Conservation (phyloP, 2,113 vertebrate species). For the Hyperoodon ampullatus region DNA sequence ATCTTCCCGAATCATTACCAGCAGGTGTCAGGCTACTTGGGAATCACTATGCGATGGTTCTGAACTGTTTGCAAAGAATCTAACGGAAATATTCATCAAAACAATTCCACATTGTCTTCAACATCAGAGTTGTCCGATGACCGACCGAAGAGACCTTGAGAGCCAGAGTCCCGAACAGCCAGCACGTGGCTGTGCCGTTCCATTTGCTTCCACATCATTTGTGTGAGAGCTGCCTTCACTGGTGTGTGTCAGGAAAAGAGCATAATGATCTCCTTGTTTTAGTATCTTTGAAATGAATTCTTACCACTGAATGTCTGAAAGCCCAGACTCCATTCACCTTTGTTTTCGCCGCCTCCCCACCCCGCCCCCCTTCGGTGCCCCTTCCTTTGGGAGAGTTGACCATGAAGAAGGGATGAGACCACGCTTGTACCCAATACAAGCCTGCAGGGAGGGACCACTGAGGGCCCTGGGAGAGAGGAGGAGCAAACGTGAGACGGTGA, state of each 20-base stretch:
- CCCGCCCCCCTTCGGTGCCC: rapidly evolving
- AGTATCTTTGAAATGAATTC: neutral
- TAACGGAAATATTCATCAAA: neutral
- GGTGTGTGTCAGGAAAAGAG: neutral
- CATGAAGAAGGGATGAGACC: rapidly evolving
- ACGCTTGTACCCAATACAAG: rapidly evolving
- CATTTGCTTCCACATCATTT: rapidly evolving
- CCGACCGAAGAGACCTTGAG: neutral
- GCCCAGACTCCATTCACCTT: rapidly evolving
- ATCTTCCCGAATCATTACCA: neutral
- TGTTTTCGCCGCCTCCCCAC: no score
- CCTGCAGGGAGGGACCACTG: rapidly evolving
- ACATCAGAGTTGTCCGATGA: neutral
- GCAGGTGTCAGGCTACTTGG: neutral
- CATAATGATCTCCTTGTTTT: rapidly evolving
- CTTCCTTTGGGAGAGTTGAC: no score
- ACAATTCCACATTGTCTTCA: neutral
- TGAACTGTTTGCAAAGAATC: neutral
- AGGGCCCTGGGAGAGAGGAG: rapidly evolving
- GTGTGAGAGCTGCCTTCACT: rapidly evolving
- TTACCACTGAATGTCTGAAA: rapidly evolving
- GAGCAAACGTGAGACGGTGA: rapidly evolving
- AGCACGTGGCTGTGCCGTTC: rapidly evolving
- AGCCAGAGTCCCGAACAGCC: rapidly evolving
- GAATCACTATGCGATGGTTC: neutral